Percentiles rank a stretch among this genome's conserved stretches.
Evolutionary conservation across 2,888 invertebrate species (phyloP).

Genomic region (Acronicta aceris): DNA sequence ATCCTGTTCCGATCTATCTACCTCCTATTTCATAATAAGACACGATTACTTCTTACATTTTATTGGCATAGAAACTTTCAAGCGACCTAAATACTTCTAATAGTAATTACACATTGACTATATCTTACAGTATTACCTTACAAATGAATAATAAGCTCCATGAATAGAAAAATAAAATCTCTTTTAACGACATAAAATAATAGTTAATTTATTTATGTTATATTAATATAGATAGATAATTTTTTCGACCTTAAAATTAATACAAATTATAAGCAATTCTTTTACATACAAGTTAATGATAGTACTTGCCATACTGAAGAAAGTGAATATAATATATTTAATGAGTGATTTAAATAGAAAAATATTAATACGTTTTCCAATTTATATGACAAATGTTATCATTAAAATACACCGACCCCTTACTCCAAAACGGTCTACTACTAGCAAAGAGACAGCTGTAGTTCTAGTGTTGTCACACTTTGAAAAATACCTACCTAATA

Average conservation of each 20-base stretch:
- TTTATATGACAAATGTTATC: conserved; percentile 43
- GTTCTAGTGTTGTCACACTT: too few relatives aligned
- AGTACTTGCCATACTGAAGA: conserved; percentile 36
- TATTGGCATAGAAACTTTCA: conserved; percentile 84
- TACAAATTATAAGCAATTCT: conserved; percentile 42
- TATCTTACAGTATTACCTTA: conserved; percentile 82
- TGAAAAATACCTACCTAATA: too few relatives aligned
- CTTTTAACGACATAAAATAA: conserved; percentile 77
- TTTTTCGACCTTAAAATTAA: conserved; percentile 60
- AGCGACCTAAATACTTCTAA: conserved; percentile 77
- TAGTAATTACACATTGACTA: conserved; percentile 79
- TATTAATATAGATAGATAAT: conserved; percentile 60
- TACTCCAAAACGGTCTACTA: too few relatives aligned
- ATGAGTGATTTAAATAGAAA: not conserved
- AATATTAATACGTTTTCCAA: not conserved
- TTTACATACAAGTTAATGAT: conserved; percentile 31
- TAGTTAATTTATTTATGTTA: conserved; percentile 76
- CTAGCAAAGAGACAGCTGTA: too few relatives aligned
- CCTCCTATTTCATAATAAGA: conserved; percentile 63
- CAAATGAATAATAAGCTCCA: conserved; percentile 76
- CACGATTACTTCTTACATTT: conserved; percentile 70
- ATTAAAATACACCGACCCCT: conserved; percentile 8
- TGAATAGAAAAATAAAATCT: conserved; percentile 82
- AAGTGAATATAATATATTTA: not conserved
- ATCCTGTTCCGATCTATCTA: conserved; percentile 38